A percentile compares a stretch with the other conserved stretches of the same genome.
These are phyloP conservation scores for Pseudococcus jackbeardsleyi DNA, from an alignment of 2,888 invertebrate species.

Conservation along the genomic window DNA sequence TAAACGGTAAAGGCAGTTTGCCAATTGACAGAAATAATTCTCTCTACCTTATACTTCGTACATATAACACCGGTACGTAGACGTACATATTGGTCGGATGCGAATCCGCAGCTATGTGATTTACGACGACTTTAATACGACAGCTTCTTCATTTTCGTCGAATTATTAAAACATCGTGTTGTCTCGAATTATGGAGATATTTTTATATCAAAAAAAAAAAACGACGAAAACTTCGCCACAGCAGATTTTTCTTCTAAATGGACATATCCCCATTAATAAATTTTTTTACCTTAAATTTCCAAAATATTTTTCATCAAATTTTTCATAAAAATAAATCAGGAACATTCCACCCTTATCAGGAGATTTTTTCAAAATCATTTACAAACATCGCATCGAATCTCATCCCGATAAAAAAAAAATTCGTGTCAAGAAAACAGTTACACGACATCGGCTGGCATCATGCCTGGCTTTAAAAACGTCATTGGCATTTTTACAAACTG, in stretches of 20 bases:
- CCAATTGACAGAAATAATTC: conserved; percentile 59
- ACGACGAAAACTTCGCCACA: too few species aligned
- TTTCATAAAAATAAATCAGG: too few species aligned
- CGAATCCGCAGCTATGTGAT: conserved; percentile 14
- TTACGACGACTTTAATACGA: conserved; percentile 26
- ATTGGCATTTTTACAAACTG: conserved; percentile 54
- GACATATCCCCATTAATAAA: too few species aligned
- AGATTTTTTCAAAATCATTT: not conserved
- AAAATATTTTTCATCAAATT: too few species aligned
- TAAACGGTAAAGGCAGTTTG: conserved; percentile 41
- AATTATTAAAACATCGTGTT: not conserved
- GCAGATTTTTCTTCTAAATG: too few species aligned
- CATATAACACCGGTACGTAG: not conserved
- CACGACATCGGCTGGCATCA: not conserved
- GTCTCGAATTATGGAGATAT: not conserved
- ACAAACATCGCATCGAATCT: not conserved
- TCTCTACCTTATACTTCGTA: not conserved
- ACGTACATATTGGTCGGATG: conserved; percentile 25
- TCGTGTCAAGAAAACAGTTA: conserved; percentile 40
- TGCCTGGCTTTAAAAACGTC: conserved; percentile 41
- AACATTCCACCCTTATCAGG: not conserved
- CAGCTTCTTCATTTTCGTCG: not conserved
- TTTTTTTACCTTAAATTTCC: too few species aligned
- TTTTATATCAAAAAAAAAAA: not conserved
- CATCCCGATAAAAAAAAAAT: conserved; percentile 13